Base-by-base conservation (phyloP, 2,888 invertebrate species). In the Tyria jacobaeae region DNA sequence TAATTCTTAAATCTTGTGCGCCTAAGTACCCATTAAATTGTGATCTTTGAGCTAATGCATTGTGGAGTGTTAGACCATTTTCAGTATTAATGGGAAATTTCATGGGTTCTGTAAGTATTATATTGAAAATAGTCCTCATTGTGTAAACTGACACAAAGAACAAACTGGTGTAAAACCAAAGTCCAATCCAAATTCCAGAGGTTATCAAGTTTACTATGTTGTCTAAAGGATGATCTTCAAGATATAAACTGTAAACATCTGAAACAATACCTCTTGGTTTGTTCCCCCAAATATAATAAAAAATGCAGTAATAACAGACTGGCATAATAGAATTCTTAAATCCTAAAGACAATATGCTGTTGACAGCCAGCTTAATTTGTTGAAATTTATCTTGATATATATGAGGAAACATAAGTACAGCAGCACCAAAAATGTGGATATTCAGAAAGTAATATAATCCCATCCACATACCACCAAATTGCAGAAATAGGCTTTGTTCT, bases 21-120 rank as follows among this genome's bases (percentile, higher is more conserved):
- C 96, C 97, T 59, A 98, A 90, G 80, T 97, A 96, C 83, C 96
- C 96, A 68, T 96, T 94, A 56, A 97, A 96, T 10, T 96, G 96
- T 54, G 95, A 92, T 60, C 95, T 94, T 61, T 95, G 94, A 3
- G 93, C 90, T 24, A 97, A 83, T 25, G 95, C 96, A 70, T 96
- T 95, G 44, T 94, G 91, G 21, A 97, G 85, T 0, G 95, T 95
- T 0, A 96, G 78, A 55, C 81, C 85, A 50, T 78, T 85, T 5
- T 91, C 87, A 51, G 93, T 90, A 68, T 94, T 94, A 69, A 97
- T 94, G 2, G 95, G 94, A 84, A 97, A 97, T 48, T 94, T 89
- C 80, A 96, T 91, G 70, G 96, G 95, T 88, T 97, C 96, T 0
- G 97, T 96, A 37, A 97, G 87, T 69, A 96, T 94, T 71, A 96